Conservation (phyloP, 2,888 invertebrate genomes). For the Hetaerina titia region DNA sequence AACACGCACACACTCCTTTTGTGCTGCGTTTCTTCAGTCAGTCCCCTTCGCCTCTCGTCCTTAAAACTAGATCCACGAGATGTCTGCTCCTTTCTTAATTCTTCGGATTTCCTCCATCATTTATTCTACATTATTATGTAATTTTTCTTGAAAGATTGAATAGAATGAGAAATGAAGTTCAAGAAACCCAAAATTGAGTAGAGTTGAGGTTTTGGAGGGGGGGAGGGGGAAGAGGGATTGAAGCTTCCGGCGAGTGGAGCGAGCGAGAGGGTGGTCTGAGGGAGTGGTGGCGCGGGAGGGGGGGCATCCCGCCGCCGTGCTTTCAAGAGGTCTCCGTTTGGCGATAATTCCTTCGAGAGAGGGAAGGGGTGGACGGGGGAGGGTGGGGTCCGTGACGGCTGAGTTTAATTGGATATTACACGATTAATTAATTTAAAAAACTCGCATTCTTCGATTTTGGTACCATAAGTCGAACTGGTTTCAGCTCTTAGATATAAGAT, state of each 20-base stretch:
- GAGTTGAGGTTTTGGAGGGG: not conserved
- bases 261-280: not conserved
- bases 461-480: too few species aligned
- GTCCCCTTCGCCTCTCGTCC: not conserved
- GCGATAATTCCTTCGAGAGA: too few species aligned
- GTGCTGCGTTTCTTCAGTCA: not conserved
- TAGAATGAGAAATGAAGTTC: not conserved
- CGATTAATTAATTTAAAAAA: too few species aligned
- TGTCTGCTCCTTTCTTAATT: not conserved
- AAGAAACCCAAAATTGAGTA: not conserved
- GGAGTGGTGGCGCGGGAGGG: not conserved
- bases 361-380: too few species aligned
- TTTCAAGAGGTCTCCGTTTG: too few species aligned
- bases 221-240: not conserved
- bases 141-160: not conserved
- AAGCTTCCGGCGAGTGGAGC: too few species aligned
- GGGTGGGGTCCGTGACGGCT: too few species aligned
- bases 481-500: too few species aligned
- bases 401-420: too few species aligned
- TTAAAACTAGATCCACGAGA: not conserved
- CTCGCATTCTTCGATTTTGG: too few species aligned
- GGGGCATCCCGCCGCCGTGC: too few species aligned
- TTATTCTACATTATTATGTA: not conserved
- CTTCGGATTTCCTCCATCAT: not conserved
- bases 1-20: not conserved